Evolutionary conservation across 1,140 invertebrate genomes (phyloP).

Genomic region (Panonychus citri): DNA sequence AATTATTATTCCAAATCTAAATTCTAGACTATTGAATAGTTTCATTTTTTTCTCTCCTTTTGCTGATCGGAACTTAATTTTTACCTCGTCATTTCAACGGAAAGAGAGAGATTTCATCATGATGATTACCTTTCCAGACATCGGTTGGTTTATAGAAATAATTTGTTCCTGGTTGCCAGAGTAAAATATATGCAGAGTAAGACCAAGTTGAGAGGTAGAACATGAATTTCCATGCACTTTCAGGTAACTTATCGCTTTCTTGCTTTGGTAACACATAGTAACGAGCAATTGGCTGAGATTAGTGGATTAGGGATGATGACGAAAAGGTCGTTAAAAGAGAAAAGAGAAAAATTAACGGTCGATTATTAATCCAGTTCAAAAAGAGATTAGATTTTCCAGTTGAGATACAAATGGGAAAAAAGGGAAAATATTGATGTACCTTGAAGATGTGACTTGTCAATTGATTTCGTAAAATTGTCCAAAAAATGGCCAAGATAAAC

Average conservation of each 20-base stretch:
- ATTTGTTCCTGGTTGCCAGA: constrained; percentile 15
- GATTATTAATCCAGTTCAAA: too few relatives aligned
- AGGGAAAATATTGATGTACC: background rate
- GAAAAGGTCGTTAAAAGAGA: background rate
- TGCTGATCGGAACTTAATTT: too few relatives aligned
- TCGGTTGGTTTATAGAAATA: constrained; percentile 18
- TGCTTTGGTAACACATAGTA: constrained; percentile 9
- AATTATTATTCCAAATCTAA: too few relatives aligned
- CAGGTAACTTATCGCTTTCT: constrained; percentile 20
- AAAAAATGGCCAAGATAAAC: background rate
- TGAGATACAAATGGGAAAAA: too few relatives aligned
- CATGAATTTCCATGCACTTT: constrained; percentile 22
- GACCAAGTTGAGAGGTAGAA: constrained; percentile 20
- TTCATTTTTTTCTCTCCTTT: too few relatives aligned
- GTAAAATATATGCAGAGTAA: constrained; percentile 18
- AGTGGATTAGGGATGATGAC: background rate
- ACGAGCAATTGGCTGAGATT: constrained; percentile 11
- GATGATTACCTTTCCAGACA: constrained; percentile 20
- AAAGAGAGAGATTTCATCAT: too few relatives aligned
- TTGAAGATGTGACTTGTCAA: background rate
- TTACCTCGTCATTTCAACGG: too few relatives aligned
- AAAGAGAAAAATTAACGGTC: too few relatives aligned
- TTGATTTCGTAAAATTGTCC: background rate
- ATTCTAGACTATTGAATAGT: too few relatives aligned
- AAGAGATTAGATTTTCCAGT: too few relatives aligned